A percentile compares a stretch with the other conserved stretches of the same genome.
These are phyloP conservation scores for Numenius phaeopus DNA, from an alignment of 2,797 vertebrate genomes.

Conservation along the genomic window DNA sequence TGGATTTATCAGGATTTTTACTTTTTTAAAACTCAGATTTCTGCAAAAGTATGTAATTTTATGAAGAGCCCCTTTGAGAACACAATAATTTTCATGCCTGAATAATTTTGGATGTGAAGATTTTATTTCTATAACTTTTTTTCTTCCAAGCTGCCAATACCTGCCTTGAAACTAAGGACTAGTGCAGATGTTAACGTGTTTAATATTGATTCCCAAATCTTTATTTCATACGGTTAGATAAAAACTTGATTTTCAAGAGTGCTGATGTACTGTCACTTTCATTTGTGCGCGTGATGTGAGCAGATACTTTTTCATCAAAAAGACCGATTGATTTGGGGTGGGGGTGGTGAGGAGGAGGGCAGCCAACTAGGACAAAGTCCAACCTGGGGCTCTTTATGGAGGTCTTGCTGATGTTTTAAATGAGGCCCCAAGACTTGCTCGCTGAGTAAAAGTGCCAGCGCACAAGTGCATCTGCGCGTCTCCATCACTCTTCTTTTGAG, in stretches of 20 bases:
- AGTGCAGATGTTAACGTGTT: rapidly evolving
- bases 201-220: neutral
- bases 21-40: neutral
- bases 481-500: rapidly evolving
- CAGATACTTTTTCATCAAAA: neutral
- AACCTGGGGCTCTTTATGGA: neutral
- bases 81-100: neutral
- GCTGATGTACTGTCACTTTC: neutral
- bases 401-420: neutral
- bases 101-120: neutral
- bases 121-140: neutral
- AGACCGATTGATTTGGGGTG: too few relatives aligned
- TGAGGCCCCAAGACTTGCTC: neutral
- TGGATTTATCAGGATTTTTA: neutral
- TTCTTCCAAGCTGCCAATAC: neutral
- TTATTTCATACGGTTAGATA: neutral
- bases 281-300: neutral
- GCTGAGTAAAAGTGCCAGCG: rapidly evolving
- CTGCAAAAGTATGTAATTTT: neutral
- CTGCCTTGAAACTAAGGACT: neutral
- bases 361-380: too few relatives aligned
- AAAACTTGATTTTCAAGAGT: neutral
- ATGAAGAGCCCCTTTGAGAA: neutral
- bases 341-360: neutral
- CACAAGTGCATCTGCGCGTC: neutral